A percentile compares a stretch with the other conserved stretches of the same genome.
phyloP scores from a whole-genome alignment of 1,140 invertebrate genomes.

The Phthorimaea operculella region DNA sequence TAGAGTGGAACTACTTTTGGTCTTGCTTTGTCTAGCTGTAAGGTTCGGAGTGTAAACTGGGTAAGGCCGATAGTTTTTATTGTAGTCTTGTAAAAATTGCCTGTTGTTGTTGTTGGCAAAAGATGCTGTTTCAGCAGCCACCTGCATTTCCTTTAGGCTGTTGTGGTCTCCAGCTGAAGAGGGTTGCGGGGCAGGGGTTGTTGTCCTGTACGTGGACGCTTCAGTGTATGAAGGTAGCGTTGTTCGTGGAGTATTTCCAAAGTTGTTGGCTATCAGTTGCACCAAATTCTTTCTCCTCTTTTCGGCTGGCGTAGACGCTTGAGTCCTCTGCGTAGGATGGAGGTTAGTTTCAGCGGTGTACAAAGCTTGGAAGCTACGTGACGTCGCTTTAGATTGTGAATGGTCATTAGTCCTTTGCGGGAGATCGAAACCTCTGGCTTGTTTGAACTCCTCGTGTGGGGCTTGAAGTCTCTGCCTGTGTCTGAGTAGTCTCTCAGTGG shows the following conservation, averaged over 20 bases:
- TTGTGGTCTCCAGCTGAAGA: conserved; percentile 34
- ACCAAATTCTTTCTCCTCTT: conserved; percentile 51
- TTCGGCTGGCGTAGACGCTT: conserved; percentile 43
- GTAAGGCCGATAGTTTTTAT: conserved; percentile 52
- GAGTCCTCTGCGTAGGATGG: conserved; percentile 44
- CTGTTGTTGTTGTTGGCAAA: conserved; percentile 71
- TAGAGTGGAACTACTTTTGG: conserved; percentile 41
- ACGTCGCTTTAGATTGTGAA: conserved; percentile 30
- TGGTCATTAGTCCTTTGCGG: conserved; percentile 16
- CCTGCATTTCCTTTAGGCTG: conserved; percentile 73
- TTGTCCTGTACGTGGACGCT: conserved; percentile 42
- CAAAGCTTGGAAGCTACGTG: conserved; percentile 42
- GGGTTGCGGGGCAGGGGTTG: conserved; percentile 19
- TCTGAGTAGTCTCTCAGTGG: conserved; percentile 47
- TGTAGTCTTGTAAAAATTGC: conserved; percentile 53
- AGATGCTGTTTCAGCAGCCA: conserved; percentile 78
- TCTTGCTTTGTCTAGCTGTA: conserved; percentile 29
- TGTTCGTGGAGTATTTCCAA: conserved; percentile 39
- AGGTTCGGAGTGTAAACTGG: conserved; percentile 53
- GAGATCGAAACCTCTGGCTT: too few species aligned
- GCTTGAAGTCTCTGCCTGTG: conserved; percentile 40
- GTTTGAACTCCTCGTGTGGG: too few species aligned
- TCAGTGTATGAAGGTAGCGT: conserved; percentile 45
- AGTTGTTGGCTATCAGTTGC: conserved; percentile 50
- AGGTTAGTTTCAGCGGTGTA: conserved; percentile 26